These are phyloP conservation scores for Psettodes erumei DNA, from an alignment of 2,113 vertebrate genomes.

Conservation along the genomic window DNA sequence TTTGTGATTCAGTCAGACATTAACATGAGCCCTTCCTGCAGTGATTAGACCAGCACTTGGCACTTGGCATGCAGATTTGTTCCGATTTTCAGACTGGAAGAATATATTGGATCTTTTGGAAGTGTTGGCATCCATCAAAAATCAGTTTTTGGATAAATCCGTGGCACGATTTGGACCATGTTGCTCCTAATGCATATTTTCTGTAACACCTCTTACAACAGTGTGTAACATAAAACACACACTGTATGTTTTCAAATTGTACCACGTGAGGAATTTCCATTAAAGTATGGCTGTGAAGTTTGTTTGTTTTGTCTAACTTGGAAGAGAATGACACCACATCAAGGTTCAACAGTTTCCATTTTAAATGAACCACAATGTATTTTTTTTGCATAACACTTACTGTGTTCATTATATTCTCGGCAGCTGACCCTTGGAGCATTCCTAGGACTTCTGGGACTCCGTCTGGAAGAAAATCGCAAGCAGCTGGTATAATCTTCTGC, in stretches of 20 bases:
- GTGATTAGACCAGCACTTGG: not conserved
- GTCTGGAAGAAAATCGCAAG: slow-evolving; percentile 80
- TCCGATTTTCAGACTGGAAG: not conserved
- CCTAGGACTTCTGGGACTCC: slow-evolving; percentile 80
- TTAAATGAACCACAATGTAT: not conserved
- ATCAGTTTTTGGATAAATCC: not conserved
- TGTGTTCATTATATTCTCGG: slow-evolving; percentile 23
- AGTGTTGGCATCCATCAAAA: not conserved
- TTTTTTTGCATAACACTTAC: not conserved
- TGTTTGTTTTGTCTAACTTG: not conserved
- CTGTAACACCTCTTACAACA: slow-evolving; percentile 10
- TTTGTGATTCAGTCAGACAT: not conserved
- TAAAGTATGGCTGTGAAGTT: too few relatives aligned
- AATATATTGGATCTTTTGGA: not conserved
- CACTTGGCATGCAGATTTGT: not conserved
- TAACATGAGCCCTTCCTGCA: not conserved
- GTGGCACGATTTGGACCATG: not conserved
- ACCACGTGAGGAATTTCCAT: not conserved
- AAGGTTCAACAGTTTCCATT: not conserved
- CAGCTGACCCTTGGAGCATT: slow-evolving; percentile 83
- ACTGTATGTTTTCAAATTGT: not conserved
- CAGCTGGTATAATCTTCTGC: slow-evolving; percentile 74
- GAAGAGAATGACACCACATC: not conserved
- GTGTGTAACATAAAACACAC: slow-evolving; percentile 1
- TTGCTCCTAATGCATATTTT: not conserved